Percentiles rank a stretch among this genome's conserved stretches.
Evolutionary conservation across 2,797 vertebrate genomes (phyloP).

Genomic region (Halcyon badia): DNA sequence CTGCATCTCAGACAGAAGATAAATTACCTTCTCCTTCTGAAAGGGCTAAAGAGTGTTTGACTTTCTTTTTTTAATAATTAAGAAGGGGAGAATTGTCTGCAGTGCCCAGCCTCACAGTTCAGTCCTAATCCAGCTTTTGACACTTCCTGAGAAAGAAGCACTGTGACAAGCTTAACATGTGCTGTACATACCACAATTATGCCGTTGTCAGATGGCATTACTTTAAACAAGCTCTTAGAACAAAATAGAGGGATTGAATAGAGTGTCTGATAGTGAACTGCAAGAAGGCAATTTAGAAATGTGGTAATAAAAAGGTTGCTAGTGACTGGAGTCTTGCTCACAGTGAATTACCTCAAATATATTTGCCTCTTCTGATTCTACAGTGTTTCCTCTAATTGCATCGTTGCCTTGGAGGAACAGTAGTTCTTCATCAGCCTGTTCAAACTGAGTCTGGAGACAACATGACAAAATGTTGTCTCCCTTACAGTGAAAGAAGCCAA

Average conservation of each 20-base stretch:
- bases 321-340: conserved; percentile 49
- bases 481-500: not conserved
- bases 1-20: not conserved
- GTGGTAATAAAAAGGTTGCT: conserved; percentile 54
- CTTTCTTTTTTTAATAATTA: not conserved
- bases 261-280: conserved; percentile 14
- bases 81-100: not conserved
- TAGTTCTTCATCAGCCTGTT: conserved; percentile 72
- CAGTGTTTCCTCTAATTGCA: conserved; percentile 80
- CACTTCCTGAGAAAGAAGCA: conserved; percentile 54
- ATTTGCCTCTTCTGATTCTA: conserved; percentile 72
- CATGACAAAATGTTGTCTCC: conserved; percentile 29
- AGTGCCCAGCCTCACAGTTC: conserved; percentile 21
- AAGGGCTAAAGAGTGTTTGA: not conserved
- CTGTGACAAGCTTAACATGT: not conserved
- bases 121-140: conserved; percentile 58
- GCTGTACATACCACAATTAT: conserved; percentile 16
- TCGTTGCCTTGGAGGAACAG: conserved; percentile 69
- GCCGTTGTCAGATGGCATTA: conserved; percentile 50
- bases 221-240: conserved; percentile 49
- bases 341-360: conserved; percentile 76
- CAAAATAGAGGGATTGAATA: conserved; percentile 18
- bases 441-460: conserved; percentile 62
- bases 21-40: not conserved
- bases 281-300: conserved; percentile 73